Base-by-base conservation (phyloP, 2,888 invertebrate species). In the Xylota sylvarum region DNA sequence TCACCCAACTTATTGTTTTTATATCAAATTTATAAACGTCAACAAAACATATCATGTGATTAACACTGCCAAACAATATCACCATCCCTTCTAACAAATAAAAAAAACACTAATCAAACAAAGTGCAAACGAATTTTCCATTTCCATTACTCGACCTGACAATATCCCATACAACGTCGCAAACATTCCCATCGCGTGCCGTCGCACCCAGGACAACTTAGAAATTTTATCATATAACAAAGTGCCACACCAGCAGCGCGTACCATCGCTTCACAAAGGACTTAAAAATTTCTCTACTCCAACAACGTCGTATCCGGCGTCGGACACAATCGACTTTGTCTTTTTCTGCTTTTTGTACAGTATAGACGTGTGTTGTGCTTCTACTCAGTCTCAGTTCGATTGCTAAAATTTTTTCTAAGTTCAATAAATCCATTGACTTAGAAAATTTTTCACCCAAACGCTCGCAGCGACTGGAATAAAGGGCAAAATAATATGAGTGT, bases 391-490 rank as follows among this genome's bases (percentile, higher is more conserved):
- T 58, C 30, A 67, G 56, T 72, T 72, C 73, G 80, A 65, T 74
- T 79, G 73, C 80, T 58, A 86, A 82, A 90, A 89, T 88, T 84
- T 88, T 88, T 90, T 90, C 89, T 88, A 89, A 90, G 91, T 90
- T 89, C 88, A 87, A 86, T 88, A 88, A 88, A 88, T 88, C 89
- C 88, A 88, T 85, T 84, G 88, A 89, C 89, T 89, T 89, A 86
- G 88, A 88, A 89, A 88, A 88, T 64, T 87, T 88, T 89, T 88
- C 80, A 74, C 43, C 50, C 10, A 65, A 27, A 64, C 60, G 32
- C 35, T 17, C 27, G 35, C 14, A 69, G 12, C 37, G 48, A 70
- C 55, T 30, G 23, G 27, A 74, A 73, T 52, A 50, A 69, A 70
- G 69, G 58, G 40, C 23, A 6, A 58, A 64, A 64, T 64, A 76